These are phyloP conservation scores for Cremastinae sp. DNA, from an alignment of 2,888 invertebrate genomes.

Conservation along the genomic window DNA sequence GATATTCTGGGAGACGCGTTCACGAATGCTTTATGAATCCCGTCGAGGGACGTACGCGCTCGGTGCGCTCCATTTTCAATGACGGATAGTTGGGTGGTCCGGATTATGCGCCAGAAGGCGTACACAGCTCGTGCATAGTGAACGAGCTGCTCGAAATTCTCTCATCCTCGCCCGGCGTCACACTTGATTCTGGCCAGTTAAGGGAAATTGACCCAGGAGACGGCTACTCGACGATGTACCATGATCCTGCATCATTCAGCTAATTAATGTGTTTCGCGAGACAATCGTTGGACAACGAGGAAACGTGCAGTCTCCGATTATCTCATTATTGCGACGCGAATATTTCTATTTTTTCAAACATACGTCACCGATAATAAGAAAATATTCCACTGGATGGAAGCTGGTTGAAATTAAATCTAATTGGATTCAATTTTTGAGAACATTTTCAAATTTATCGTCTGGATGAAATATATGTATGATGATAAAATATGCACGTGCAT, in stretches of 20 bases:
- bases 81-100: constrained; percentile 50
- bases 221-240: constrained; percentile 12
- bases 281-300: constrained; percentile 26
- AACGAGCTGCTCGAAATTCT: constrained; percentile 17
- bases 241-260: constrained; percentile 22
- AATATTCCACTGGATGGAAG: too few species aligned
- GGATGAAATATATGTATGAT: too few species aligned
- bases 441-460: too few species aligned
- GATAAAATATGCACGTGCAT: too few species aligned
- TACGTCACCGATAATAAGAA: too few species aligned
- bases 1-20: too few species aligned
- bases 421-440: too few species aligned
- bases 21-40: constrained; percentile 38
- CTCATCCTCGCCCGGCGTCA: constrained; percentile 4
- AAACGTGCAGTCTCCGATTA: too few species aligned
- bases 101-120: constrained; percentile 38
- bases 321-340: too few species aligned
- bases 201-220: constrained; percentile 51
- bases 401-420: too few species aligned
- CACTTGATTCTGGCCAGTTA: constrained; percentile 47
- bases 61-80: constrained; percentile 36
- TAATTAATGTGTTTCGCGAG: constrained; percentile 54
- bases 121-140: constrained; percentile 14
- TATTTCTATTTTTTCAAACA: constrained; percentile 1
- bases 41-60: constrained; percentile 10